These are phyloP conservation scores for Halichoerus grypus DNA, from an alignment of 2,113 vertebrate genomes.

Conservation along the genomic window DNA sequence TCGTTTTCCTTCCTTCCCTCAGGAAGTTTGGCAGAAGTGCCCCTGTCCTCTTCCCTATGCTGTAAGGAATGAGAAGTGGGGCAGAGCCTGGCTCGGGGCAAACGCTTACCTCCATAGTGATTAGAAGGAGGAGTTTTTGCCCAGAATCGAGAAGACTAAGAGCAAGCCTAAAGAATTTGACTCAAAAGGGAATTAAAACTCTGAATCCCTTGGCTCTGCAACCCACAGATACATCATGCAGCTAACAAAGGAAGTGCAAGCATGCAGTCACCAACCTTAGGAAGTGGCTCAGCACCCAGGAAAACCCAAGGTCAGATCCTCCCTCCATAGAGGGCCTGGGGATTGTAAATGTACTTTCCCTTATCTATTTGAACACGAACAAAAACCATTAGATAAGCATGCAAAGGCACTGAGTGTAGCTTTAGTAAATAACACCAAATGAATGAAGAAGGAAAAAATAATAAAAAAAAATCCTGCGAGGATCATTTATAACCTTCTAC, in stretches of 20 bases:
- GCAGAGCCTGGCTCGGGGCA: neutral
- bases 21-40: neutral
- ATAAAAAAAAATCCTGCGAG: neutral
- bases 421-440: constrained; percentile 36
- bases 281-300: neutral
- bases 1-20: neutral
- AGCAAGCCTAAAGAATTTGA: neutral
- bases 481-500: neutral
- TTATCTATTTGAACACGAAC: constrained; percentile 13
- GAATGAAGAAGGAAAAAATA: constrained; percentile 5
- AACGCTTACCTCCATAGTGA: neutral
- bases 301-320: neutral
- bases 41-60: neutral
- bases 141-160: neutral
- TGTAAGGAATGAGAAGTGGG: neutral
- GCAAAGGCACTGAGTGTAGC: neutral
- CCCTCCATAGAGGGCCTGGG: neutral
- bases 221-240: neutral
- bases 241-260: neutral
- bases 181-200: neutral
- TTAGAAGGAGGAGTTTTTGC: neutral
- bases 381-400: constrained; percentile 27
- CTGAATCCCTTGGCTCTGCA: neutral
- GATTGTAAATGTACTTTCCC: neutral
- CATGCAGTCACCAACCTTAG: neutral